Percentiles rank a stretch among this genome's conserved stretches.
phyloP scores from a whole-genome alignment of 2,797 vertebrate genomes.

The Leptodactylus fallax region DNA sequence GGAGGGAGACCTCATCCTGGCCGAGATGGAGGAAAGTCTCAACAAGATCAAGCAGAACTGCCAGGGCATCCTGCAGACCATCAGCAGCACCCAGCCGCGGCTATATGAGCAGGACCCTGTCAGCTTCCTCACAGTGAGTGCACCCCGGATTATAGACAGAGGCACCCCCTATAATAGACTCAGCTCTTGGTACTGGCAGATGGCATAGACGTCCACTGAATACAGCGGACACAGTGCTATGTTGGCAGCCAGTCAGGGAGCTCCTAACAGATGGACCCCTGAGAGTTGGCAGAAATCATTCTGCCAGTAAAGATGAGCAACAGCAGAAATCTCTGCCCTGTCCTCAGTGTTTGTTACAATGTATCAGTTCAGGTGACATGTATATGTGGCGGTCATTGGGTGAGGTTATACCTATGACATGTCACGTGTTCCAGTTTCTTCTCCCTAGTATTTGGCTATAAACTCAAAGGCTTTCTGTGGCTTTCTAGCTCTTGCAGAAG shows the following conservation, averaged over 20 bases:
- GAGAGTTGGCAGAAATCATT: neutral
- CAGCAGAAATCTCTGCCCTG: neutral
- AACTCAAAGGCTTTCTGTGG: too few relatives aligned
- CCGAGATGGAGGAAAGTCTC: constrained; percentile 62
- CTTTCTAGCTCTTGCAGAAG: too few relatives aligned
- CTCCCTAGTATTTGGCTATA: too few relatives aligned
- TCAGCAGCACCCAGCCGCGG: constrained; percentile 52
- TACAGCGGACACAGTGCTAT: neutral
- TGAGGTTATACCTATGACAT: too few relatives aligned
- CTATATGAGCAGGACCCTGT: constrained; percentile 47
- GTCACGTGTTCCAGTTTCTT: too few relatives aligned
- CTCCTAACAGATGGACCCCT: too few relatives aligned
- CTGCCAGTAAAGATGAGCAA: neutral
- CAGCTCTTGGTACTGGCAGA: too few relatives aligned
- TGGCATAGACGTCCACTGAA: neutral
- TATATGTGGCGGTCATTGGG: neutral
- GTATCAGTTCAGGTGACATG: neutral
- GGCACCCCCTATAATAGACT: neutral
- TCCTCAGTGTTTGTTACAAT: neutral
- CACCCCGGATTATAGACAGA: too few relatives aligned
- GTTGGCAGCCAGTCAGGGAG: neutral
- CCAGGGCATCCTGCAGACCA: constrained; percentile 57
- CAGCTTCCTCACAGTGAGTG: constrained; percentile 59
- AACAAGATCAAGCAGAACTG: constrained; percentile 61
- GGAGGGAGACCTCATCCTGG: constrained; percentile 61